Evolutionary conservation across 2,797 vertebrate species (phyloP).

Genomic region (Bryconaethiops microstoma): DNA sequence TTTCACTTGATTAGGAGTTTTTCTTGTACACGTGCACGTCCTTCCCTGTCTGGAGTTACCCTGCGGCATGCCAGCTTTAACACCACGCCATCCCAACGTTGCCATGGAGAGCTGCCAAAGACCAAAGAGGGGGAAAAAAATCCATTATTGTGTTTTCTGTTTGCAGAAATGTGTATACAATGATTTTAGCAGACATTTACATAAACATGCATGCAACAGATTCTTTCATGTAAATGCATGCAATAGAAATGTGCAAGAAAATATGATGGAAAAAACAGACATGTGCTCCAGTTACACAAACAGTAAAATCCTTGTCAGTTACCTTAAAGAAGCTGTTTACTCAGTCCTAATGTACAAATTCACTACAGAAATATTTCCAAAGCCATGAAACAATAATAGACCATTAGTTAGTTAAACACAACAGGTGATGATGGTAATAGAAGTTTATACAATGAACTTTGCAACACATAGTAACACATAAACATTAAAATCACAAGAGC

Average conservation of each 20-base stretch:
- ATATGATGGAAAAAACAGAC: neutral
- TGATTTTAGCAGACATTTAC: conserved; percentile 31
- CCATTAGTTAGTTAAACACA: neutral
- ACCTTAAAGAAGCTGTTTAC: neutral
- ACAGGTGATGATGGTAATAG: neutral
- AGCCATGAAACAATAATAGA: neutral
- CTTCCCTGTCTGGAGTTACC: conserved; percentile 60
- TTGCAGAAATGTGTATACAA: conserved; percentile 8
- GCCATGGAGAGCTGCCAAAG: conserved; percentile 38
- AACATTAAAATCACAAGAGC: neutral
- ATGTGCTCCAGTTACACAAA: neutral
- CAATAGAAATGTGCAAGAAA: neutral
- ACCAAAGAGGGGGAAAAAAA: conserved; percentile 6
- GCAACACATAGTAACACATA: neutral
- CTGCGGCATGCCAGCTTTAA: conserved; percentile 32
- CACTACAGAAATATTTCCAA: neutral
- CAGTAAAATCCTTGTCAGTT: too few species aligned
- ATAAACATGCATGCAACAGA: neutral
- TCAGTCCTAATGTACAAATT: neutral
- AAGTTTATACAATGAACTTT: neutral
- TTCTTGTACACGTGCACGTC: conserved; percentile 68
- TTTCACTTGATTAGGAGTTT: conserved; percentile 71
- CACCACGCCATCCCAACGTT: conserved; percentile 48
- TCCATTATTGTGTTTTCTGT: conserved; percentile 13
- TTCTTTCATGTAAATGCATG: neutral